A percentile compares a stretch with the other conserved stretches of the same genome.
Evolutionary conservation across 2,797 vertebrate species (phyloP).

Genomic region (Sebastes flavidus): DNA sequence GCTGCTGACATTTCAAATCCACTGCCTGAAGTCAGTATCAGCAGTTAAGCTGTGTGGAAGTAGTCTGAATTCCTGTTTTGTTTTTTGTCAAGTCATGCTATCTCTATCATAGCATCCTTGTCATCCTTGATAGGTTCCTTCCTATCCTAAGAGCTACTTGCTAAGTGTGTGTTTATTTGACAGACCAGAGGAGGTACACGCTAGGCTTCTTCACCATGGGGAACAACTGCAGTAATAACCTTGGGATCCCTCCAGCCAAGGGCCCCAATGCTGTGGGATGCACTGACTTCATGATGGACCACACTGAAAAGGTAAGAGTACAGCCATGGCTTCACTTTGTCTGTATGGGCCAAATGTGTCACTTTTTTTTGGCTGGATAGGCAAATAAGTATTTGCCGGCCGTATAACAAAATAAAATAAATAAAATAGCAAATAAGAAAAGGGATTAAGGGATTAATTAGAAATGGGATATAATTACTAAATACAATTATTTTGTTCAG

Average conservation of each 20-base stretch:
- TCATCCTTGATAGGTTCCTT: background rate
- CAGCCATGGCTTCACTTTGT: background rate
- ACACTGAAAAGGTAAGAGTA: conserved; percentile 83
- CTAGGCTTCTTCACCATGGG: conserved; percentile 75
- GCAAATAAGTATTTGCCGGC: too few relatives aligned
- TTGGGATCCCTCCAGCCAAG: conserved; percentile 88
- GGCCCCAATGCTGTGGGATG: conserved; percentile 90
- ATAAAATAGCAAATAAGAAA: too few relatives aligned
- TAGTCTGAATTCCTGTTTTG: too few relatives aligned
- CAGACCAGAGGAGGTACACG: conserved; percentile 52
- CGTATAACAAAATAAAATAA: background rate
- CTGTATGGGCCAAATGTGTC: too few relatives aligned
- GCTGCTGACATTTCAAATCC: background rate
- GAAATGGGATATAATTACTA: background rate
- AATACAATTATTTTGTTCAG: background rate
- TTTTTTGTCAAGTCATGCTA: background rate
- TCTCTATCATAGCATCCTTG: too few relatives aligned
- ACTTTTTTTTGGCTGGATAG: background rate
- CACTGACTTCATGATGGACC: conserved; percentile 92
- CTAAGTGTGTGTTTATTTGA: background rate
- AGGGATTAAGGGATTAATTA: background rate
- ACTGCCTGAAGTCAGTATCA: background rate
- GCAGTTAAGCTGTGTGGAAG: background rate
- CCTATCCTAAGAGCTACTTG: background rate
- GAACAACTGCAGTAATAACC: conserved; percentile 69